Conservation (phyloP, 53 echinoderm and acorn worm species). For the Mesocentrotus franciscanus region DNA sequence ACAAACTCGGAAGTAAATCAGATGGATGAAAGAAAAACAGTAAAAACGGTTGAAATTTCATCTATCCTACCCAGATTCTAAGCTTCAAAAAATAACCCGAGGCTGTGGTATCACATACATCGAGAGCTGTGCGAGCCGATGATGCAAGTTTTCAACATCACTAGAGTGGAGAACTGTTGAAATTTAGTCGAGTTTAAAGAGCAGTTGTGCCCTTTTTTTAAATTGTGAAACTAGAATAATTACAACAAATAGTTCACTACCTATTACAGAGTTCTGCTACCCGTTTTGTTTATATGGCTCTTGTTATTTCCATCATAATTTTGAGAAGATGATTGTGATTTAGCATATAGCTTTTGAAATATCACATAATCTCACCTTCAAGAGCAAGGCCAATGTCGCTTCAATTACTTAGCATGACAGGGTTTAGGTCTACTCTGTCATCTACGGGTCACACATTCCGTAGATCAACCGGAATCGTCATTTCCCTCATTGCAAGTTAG, state of each 20-base stretch:
- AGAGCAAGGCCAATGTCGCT: background rate
- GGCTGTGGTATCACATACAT: background rate
- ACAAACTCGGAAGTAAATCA: slow-evolving; percentile 13
- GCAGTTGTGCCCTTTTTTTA: too few species aligned
- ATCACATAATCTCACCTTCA: background rate
- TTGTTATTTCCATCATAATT: background rate
- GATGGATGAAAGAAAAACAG: slow-evolving; percentile 28
- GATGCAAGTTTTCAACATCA: background rate
- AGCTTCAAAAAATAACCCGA: slow-evolving; percentile 12
- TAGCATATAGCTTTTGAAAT: background rate
- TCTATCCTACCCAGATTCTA: background rate
- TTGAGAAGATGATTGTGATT: background rate
- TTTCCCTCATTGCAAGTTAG: too few species aligned
- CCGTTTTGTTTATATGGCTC: too few species aligned
- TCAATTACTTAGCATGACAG: background rate
- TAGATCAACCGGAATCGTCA: background rate
- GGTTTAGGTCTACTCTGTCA: background rate
- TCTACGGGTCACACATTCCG: background rate
- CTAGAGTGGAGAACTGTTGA: background rate
- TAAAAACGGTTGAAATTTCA: slow-evolving; percentile 25
- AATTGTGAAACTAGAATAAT: background rate
- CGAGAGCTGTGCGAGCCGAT: background rate
- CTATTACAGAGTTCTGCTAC: too few species aligned
- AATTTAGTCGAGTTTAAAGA: background rate
- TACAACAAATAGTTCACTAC: background rate